These are phyloP conservation scores for Tribolium castaneum DNA, from an alignment of 1,140 invertebrate genomes.

Conservation along the genomic window DNA sequence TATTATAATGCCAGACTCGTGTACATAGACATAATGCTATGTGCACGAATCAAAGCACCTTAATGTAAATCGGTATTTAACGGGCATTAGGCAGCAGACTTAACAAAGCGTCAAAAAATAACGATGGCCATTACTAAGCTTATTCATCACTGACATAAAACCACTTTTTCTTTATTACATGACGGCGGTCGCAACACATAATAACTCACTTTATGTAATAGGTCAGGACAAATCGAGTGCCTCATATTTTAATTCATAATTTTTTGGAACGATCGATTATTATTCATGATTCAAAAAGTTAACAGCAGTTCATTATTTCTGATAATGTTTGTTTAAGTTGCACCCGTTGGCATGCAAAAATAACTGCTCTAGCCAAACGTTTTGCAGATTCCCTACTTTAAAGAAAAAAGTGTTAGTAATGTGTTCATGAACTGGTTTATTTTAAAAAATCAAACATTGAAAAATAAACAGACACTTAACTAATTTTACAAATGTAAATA, in stretches of 20 bases:
- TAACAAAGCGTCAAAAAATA: conserved; percentile 39
- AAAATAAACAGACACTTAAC: not conserved
- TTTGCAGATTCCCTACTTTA: not conserved
- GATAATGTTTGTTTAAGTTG: not conserved
- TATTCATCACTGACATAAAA: conserved; percentile 25
- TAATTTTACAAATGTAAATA: not conserved
- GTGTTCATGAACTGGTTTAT: conserved; percentile 1
- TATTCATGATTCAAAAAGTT: not conserved
- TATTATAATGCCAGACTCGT: not conserved
- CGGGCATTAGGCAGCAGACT: conserved; percentile 7
- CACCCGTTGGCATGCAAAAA: not conserved
- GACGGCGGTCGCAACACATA: conserved; percentile 9
- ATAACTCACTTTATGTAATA: conserved; percentile 23
- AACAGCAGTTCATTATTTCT: no score
- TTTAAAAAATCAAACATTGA: not conserved
- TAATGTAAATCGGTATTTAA: conserved; percentile 40
- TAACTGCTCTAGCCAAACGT: not conserved
- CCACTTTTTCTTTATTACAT: conserved; percentile 33
- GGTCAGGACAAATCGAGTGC: not conserved
- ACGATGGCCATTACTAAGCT: conserved; percentile 21
- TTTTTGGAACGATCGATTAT: no score
- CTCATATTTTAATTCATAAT: not conserved
- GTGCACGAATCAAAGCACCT: conserved; percentile 16
- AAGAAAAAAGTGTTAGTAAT: not conserved
- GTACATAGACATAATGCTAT: not conserved